Percentiles rank a stretch among this genome's conserved stretches.
These are phyloP conservation scores for Liasis olivaceus DNA, from an alignment of 2,797 vertebrate genomes.

Conservation along the genomic window DNA sequence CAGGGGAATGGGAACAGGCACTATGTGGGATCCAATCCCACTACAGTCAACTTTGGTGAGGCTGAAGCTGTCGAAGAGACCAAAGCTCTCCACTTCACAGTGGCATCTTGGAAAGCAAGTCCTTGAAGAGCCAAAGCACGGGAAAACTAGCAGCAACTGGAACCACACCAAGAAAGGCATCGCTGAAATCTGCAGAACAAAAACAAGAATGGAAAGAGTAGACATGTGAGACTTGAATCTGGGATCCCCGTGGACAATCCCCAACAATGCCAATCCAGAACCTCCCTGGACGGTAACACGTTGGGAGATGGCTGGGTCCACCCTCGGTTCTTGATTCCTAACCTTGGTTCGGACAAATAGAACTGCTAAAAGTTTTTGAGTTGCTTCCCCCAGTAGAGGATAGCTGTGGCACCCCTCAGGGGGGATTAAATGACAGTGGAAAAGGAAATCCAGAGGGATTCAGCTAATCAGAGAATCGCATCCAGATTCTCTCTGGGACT, in stretches of 20 bases:
- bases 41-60: constrained; percentile 93
- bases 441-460: background rate
- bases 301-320: no score
- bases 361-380: background rate
- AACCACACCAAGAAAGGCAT: constrained; percentile 81
- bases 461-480: background rate
- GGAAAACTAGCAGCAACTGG: constrained; percentile 72
- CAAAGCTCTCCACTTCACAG: constrained; percentile 94
- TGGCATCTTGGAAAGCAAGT: constrained; percentile 89
- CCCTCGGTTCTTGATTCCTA: background rate
- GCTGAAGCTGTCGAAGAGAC: constrained; percentile 97
- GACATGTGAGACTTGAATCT: background rate
- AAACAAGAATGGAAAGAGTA: constrained; percentile 11
- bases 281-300: no score
- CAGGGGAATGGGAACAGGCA: constrained; percentile 90
- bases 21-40: constrained; percentile 80
- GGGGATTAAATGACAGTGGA: background rate
- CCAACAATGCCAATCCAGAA: background rate
- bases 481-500: background rate
- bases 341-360: no score
- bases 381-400: background rate
- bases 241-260: no score
- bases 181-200: constrained; percentile 61
- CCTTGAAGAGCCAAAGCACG: constrained; percentile 68
- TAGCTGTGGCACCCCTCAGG: background rate